These are phyloP conservation scores for Euthynnus affinis DNA, from an alignment of 2,797 vertebrate genomes.

Conservation along the genomic window DNA sequence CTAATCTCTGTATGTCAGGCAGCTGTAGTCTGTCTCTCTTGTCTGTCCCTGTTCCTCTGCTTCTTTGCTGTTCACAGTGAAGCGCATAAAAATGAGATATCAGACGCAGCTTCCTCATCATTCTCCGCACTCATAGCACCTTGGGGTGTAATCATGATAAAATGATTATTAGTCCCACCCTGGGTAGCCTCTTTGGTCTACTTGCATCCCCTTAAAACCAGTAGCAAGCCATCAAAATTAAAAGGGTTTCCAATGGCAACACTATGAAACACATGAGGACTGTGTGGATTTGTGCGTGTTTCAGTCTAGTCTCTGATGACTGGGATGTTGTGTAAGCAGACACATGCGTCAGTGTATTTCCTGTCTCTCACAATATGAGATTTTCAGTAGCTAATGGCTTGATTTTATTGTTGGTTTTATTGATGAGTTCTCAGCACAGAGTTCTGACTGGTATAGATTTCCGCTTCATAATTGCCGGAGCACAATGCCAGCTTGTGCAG, in stretches of 20 bases:
- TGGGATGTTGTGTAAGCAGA: slow-evolving; percentile 25
- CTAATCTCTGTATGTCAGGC: not conserved
- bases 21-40: slow-evolving; percentile 1
- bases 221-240: slow-evolving; percentile 63
- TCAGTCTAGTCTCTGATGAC: slow-evolving; percentile 39
- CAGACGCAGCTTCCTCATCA: slow-evolving; percentile 48
- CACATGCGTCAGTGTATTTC: slow-evolving; percentile 59
- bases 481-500: not conserved
- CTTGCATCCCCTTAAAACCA: slow-evolving; percentile 54
- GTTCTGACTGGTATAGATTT: slow-evolving; percentile 5
- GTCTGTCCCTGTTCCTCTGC: slow-evolving; percentile 12
- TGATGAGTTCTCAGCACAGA: slow-evolving; percentile 21
- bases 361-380: slow-evolving; percentile 51
- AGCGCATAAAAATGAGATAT: slow-evolving; percentile 50
- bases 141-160: slow-evolving; percentile 70
- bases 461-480: not conserved
- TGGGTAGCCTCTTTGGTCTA: slow-evolving; percentile 47
- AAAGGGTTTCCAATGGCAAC: slow-evolving; percentile 78
- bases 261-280: slow-evolving; percentile 31
- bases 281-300: slow-evolving; percentile 20
- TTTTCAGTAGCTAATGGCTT: slow-evolving; percentile 33
- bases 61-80: slow-evolving; percentile 26
- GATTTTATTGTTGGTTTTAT: slow-evolving; percentile 34
- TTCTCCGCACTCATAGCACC: slow-evolving; percentile 51
- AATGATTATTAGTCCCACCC: slow-evolving; percentile 69